phyloP scores from a whole-genome alignment of 1,140 invertebrate genomes.

The Branchinecta lindahli region DNA sequence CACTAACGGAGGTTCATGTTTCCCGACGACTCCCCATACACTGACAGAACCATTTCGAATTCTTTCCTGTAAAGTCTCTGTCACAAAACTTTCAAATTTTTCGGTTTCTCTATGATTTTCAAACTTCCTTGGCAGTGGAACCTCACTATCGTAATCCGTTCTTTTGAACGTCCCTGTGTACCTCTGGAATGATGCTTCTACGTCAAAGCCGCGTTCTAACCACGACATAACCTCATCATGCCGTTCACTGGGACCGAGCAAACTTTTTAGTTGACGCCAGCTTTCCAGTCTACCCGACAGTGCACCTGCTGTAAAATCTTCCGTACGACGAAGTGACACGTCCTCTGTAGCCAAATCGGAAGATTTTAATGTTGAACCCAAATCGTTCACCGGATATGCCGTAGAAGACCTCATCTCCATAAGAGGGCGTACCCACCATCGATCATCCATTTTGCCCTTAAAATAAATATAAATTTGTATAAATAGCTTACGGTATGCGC shows the following conservation, averaged over 20 bases:
- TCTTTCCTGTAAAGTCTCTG: neutral
- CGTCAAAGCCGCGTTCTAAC: neutral
- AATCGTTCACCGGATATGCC: no score
- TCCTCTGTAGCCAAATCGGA: neutral
- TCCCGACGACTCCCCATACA: neutral
- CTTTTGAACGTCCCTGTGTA: neutral
- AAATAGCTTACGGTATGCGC: no score
- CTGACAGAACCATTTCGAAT: neutral
- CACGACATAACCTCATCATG: neutral
- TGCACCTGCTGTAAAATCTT: neutral
- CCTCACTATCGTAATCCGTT: neutral
- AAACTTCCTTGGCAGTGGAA: neutral
- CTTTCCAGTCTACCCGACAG: neutral
- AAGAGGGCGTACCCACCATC: neutral
- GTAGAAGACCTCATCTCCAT: neutral
- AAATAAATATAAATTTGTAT: neutral
- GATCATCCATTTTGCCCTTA: neutral
- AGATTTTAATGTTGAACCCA: neutral
- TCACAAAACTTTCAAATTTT: neutral
- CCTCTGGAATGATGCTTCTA: neutral
- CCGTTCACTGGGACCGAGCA: neutral
- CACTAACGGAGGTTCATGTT: neutral
- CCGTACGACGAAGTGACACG: neutral
- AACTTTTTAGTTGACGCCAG: neutral
- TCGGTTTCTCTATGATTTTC: neutral